Conservation (phyloP, 2,888 invertebrate species). For the Ichneumoninae sp. region DNA sequence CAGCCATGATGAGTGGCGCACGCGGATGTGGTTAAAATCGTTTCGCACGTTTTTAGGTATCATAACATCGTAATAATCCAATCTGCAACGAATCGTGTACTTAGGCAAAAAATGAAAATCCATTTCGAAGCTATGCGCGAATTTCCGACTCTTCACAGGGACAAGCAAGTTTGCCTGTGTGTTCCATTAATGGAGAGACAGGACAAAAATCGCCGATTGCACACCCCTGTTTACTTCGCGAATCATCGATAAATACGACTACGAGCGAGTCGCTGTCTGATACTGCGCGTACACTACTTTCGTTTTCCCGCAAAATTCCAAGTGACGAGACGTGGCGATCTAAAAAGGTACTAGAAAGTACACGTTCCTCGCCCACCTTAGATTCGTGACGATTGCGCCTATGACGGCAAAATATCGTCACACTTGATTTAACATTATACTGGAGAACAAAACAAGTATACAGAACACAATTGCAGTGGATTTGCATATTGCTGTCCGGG, state of each 20-base stretch:
- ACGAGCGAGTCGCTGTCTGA: background rate
- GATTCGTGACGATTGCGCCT: constrained; percentile 34
- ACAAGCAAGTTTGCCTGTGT: background rate
- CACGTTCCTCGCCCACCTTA: background rate
- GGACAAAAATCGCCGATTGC: constrained; percentile 8
- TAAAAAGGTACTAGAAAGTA: constrained; percentile 53
- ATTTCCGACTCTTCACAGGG: background rate
- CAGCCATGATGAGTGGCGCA: background rate
- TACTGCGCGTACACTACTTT: constrained; percentile 29
- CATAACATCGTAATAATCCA: background rate
- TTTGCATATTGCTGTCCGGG: too few species aligned
- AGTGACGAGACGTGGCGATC: constrained; percentile 25
- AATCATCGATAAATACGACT: constrained; percentile 9
- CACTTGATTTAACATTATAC: background rate
- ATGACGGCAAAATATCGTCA: constrained; percentile 26
- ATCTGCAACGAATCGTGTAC: background rate
- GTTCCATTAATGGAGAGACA: constrained; percentile 14
- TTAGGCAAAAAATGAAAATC: background rate
- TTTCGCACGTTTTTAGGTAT: background rate
- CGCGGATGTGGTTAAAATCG: background rate
- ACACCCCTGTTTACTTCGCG: background rate
- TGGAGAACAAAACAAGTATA: background rate
- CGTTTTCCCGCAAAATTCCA: constrained; percentile 34
- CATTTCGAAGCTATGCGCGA: background rate
- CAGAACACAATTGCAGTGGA: too few species aligned